Conservation (phyloP, 2,113 vertebrate genomes). For the Lasiurus cinereus region DNA sequence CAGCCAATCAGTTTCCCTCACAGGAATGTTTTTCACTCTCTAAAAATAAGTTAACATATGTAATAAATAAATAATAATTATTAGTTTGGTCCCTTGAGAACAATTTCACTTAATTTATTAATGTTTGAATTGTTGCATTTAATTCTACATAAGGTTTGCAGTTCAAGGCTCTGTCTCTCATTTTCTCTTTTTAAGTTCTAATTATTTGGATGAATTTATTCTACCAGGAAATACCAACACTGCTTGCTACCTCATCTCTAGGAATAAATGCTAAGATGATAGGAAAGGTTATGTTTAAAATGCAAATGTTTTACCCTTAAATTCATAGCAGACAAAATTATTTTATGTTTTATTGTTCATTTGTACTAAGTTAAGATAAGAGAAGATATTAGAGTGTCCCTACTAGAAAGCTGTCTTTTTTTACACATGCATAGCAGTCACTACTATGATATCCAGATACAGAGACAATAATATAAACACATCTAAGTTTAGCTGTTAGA, state of each 20-base stretch:
- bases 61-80: neutral
- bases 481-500: neutral
- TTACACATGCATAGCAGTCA: neutral
- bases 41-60: neutral
- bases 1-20: neutral
- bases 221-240: neutral
- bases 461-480: neutral
- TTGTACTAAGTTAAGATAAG: neutral
- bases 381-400: neutral
- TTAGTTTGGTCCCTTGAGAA: conserved; percentile 28
- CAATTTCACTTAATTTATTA: conserved; percentile 22
- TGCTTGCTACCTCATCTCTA: neutral
- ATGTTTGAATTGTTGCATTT: neutral
- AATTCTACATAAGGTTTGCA: neutral
- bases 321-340: neutral
- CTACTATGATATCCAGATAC: neutral
- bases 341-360: neutral
- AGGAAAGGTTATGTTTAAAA: neutral
- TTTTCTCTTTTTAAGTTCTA: neutral
- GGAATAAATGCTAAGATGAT: neutral
- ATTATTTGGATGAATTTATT: neutral
- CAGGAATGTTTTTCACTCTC: neutral
- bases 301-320: conserved; percentile 23
- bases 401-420: neutral
- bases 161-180: neutral